Evolutionary conservation across 92 coral and sea anemone genomes (phyloP), one percentile per base, ranked within the genome.

Genomic region (Epizoanthus rinbou): DNA sequence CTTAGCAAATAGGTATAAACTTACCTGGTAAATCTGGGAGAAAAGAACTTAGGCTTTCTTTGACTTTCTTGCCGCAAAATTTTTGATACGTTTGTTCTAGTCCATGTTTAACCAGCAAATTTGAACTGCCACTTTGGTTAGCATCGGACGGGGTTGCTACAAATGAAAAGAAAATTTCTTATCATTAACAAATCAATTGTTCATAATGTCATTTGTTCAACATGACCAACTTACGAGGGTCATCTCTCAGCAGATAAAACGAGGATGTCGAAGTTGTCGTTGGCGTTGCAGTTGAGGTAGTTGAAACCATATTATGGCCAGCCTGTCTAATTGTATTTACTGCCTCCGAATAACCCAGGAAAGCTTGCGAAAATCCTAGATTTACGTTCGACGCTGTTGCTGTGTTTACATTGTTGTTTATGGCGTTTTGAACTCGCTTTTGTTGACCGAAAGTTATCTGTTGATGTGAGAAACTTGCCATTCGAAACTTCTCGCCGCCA

Each of bases 11-110:
- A 50, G 15, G 54, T 13, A 50, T 50, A 50, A 50, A 50, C 54
- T 50, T 92, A 96, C 99, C 99, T 69, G 99, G 98, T 18, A 96
- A 86, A 81, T 94, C 94, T 6, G 99, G 98, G 33, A 96, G 90
- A 85, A 96, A 96, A n/a, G 98, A 87, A 80, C 99, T 96, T 25
- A 96, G 80, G 35, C 95, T 90, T 72, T 96, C 99, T 82, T 96
- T 96, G 45, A 94, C 91, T 83, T 96, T 96, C 75, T 94, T 96
- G 73, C 98, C 92, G 85, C 93, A 93, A 69, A 91, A 93, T 74
- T 96, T 96, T 65, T 96, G 99, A 75, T 95, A 95, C 6, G 93
- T 88, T 84, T 96, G 97, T 22, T 96, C 98, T 23, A 94, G 82
- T 75, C 99, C 99, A 80, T 96, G 94, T 82, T 95, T 84, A 11